Percentiles rank a stretch among this genome's conserved stretches.
Conservation (phyloP, 2,797 vertebrate species). For the Gorsachius magnificus region DNA sequence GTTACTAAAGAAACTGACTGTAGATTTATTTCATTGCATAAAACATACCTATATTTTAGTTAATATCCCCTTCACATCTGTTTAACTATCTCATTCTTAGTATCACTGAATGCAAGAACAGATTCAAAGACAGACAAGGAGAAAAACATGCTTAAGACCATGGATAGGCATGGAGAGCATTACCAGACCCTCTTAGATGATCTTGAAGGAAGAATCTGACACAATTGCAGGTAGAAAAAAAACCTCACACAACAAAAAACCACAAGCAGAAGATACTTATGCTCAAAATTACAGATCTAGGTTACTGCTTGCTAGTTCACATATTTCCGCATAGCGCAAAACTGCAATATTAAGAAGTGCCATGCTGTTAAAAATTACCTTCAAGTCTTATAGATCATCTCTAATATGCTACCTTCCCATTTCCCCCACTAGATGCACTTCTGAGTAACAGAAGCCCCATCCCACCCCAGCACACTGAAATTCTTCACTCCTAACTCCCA, state of each 20-base stretch:
- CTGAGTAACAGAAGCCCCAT: background rate
- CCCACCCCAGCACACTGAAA: background rate
- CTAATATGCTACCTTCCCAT: background rate
- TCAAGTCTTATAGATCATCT: background rate
- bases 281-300: background rate
- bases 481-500: background rate
- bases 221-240: background rate
- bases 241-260: background rate
- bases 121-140: background rate
- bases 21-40: background rate
- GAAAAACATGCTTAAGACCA: background rate
- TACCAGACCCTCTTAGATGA: background rate
- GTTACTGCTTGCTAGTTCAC: background rate
- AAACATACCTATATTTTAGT: background rate
- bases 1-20: background rate
- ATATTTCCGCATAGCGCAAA: background rate
- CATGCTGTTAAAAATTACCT: background rate
- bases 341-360: background rate
- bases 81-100: background rate
- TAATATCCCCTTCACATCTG: background rate
- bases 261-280: background rate
- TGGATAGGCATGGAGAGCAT: background rate
- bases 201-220: background rate
- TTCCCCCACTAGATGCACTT: background rate
- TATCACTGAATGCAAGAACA: background rate